A percentile compares a stretch with the other conserved stretches of the same genome.
Conservation (phyloP, 2,797 vertebrate genomes). For the Labeo calbasu region DNA sequence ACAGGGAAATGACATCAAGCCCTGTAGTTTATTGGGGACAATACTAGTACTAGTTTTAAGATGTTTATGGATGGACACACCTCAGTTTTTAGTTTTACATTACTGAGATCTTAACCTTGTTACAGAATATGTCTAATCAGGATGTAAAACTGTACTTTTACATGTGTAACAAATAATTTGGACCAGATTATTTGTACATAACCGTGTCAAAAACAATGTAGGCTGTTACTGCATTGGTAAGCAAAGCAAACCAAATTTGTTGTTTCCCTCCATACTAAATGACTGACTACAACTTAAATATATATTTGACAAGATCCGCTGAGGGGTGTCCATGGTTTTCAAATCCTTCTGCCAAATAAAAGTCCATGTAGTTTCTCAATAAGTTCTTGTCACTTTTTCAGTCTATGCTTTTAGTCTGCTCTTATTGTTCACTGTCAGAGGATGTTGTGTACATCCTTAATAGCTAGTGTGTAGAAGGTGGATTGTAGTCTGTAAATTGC, state of each 20-base stretch:
- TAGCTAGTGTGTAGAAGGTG: neutral
- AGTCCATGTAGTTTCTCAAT: neutral
- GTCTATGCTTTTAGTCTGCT: neutral
- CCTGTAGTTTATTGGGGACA: neutral
- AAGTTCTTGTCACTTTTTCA: neutral
- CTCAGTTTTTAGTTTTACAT: neutral
- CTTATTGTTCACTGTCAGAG: neutral
- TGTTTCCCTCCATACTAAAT: neutral
- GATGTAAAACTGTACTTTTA: neutral
- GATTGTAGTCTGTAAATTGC: slow-evolving; percentile 5
- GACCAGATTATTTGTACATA: neutral
- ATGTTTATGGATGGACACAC: neutral
- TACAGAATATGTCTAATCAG: neutral
- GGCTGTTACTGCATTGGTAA: neutral
- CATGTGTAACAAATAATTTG: neutral
- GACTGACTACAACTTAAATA: neutral
- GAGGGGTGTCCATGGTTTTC: neutral
- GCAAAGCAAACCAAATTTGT: neutral
- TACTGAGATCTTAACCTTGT: neutral
- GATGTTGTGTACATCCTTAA: neutral
- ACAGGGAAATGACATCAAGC: neutral
- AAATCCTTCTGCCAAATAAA: neutral
- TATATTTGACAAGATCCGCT: neutral
- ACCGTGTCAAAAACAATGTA: neutral
- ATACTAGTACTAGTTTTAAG: neutral